A percentile compares a stretch with the other conserved stretches of the same genome.
phyloP scores from a whole-genome alignment of 2,113 vertebrate species.

The Clinocottus analis region DNA sequence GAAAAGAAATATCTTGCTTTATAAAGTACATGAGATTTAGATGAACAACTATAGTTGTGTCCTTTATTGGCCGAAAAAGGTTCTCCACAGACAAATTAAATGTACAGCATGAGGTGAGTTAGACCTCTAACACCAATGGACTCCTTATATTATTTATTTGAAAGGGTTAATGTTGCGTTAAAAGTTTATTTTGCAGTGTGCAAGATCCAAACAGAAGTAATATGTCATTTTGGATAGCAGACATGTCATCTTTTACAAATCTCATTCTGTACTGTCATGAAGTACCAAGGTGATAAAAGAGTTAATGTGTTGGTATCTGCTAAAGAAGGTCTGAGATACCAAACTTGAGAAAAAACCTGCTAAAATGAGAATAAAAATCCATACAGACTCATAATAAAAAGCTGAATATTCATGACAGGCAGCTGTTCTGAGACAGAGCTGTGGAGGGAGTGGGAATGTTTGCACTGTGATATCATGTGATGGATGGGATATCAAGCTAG shows the following conservation, averaged over 20 bases:
- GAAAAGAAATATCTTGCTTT: background rate
- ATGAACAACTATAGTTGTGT: background rate
- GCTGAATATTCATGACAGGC: constrained; percentile 5
- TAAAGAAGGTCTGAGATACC: background rate
- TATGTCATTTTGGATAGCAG: background rate
- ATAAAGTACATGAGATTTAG: background rate
- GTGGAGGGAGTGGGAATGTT: constrained; percentile 22
- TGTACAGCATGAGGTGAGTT: background rate
- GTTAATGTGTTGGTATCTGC: background rate
- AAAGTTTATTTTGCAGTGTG: background rate
- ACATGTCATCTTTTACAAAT: background rate
- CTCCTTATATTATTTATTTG: background rate
- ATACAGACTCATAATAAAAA: background rate
- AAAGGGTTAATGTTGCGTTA: background rate
- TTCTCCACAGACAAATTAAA: background rate
- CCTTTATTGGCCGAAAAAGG: background rate
- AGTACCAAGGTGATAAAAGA: background rate
- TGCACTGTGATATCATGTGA: constrained; percentile 22
- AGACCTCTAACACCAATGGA: background rate
- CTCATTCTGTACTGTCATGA: background rate
- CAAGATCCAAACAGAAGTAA: background rate
- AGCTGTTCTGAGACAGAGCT: background rate
- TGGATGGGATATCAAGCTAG: constrained; percentile 28
- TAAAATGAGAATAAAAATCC: background rate
- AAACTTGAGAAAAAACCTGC: background rate